A percentile compares a stretch with the other conserved stretches of the same genome.
Conservation (phyloP, 2,888 invertebrate genomes). For the Notocelia uddmanniana region DNA sequence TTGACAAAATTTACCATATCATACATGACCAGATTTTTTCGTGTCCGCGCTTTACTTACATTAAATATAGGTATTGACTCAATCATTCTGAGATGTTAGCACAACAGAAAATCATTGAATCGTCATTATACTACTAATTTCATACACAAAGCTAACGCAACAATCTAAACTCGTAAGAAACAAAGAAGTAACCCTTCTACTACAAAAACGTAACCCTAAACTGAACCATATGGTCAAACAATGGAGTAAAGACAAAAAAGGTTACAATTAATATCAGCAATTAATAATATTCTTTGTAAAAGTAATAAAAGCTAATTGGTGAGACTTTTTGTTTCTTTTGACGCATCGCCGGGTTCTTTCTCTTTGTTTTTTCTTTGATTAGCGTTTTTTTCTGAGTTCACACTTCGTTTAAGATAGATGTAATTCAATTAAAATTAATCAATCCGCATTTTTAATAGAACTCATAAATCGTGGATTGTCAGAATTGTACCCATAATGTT, state of each 20-base stretch:
- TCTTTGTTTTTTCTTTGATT: conserved; percentile 58
- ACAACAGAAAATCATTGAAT: conserved; percentile 26
- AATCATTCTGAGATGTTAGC: conserved; percentile 9
- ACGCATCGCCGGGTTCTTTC: conserved; percentile 55
- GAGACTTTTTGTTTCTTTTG: conserved; percentile 54
- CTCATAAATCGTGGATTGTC: not conserved
- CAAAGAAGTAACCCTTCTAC: conserved; percentile 37
- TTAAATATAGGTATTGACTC: not conserved
- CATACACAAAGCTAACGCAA: conserved; percentile 12
- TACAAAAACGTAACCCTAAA: conserved; percentile 54
- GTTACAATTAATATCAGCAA: conserved; percentile 81
- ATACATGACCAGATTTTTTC: too few species aligned
- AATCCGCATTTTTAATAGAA: conserved; percentile 1
- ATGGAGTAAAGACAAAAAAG: conserved; percentile 72
- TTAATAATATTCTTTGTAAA: conserved; percentile 76
- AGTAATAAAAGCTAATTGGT: conserved; percentile 56
- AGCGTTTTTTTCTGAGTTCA: conserved; percentile 31
- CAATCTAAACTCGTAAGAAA: conserved; percentile 22
- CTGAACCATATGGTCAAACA: conserved; percentile 66
- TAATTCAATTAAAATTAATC: conserved; percentile 30
- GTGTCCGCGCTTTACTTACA: too few species aligned
- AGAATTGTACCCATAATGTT: not conserved
- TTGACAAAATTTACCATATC: too few species aligned
- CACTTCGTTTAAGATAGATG: conserved; percentile 19
- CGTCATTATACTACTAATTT: conserved; percentile 12